Base-by-base conservation (phyloP, 1,140 invertebrate species). In the Glomeris maerens region DNA sequence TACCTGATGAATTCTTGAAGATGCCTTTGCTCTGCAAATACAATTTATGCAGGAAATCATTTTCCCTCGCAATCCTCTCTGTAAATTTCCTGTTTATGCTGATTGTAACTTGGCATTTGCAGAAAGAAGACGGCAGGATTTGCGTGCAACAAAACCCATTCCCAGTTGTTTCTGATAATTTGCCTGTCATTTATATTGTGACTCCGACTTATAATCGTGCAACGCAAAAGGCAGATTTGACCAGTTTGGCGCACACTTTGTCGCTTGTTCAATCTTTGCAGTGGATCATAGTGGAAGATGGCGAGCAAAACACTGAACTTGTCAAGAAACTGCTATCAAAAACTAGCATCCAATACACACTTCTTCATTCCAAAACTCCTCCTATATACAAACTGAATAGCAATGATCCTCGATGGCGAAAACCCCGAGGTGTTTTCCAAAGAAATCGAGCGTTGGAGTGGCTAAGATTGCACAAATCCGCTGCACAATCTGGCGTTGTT, bases 261-360 rank as follows among this genome's bases (percentile, higher is more conserved):
- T 75, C 83, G 58, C 75, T 88, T 51, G 77, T 95, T 26, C 80
- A 83, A 47, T 87, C 90, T 62, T 74, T 97, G 48, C 91, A 97
- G 65, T 98, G 94, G 94, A 87, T 98, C 56, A 66, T 98, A 29
- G 75, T 98, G 7, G 94, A 98, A 70, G 94, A 98, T 68, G 71
- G 85, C 0, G 67, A 74, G 2, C 66, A 64, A 13, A 90, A 83
- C 61, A 87, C 82, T 1, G 60, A 74, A 27, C 68, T 94, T 44
- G 89, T 98, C 0, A 74, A 69, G 1, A 81, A 83, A 52, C 73
- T 98, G n/a, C 63, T 98, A 10, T 68, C 73, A 38, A 74, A 81
- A 26, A 79, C 81, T 14, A 73, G 73, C 14, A 61, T 93, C 1
- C 65, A 73, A 44, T 83, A 80, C 59, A 91, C 87, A 25, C 89